These are phyloP conservation scores for Anaspis maculata DNA, from an alignment of 2,888 invertebrate species.

Conservation along the genomic window DNA sequence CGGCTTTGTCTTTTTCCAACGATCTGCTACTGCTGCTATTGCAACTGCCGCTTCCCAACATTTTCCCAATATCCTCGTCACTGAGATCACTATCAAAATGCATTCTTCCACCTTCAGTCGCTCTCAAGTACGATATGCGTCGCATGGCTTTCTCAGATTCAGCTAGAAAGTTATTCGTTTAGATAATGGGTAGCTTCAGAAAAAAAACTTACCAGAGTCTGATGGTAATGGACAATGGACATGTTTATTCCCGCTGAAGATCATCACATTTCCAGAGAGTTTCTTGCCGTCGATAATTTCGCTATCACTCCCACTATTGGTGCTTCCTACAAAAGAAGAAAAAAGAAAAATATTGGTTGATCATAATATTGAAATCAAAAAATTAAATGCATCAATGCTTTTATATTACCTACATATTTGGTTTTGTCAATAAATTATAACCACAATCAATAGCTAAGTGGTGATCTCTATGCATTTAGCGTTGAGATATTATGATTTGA, in stretches of 20 bases:
- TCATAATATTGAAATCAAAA: too few species aligned
- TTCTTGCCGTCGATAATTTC: constrained; percentile 28
- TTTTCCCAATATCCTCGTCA: too few species aligned
- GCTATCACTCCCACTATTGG: constrained; percentile 46
- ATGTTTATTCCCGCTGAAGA: constrained; percentile 71
- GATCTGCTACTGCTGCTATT: constrained; percentile 45
- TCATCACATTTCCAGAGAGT: constrained; percentile 65
- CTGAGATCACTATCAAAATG: constrained; percentile 63
- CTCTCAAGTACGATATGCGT: constrained; percentile 89
- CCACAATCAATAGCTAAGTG: too few species aligned
- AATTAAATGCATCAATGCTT: too few species aligned
- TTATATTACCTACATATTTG: too few species aligned
- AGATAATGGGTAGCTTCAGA: not conserved
- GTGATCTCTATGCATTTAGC: too few species aligned
- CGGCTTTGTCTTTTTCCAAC: constrained; percentile 40
- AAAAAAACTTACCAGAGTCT: constrained; percentile 40
- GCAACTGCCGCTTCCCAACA: constrained; percentile 41
- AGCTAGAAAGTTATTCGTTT: constrained; percentile 39
- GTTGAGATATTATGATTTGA: too few species aligned
- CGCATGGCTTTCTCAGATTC: constrained; percentile 83
- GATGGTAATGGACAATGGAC: constrained; percentile 70
- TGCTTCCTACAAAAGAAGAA: constrained; percentile 23
- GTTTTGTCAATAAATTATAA: too few species aligned
- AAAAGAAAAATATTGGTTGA: too few species aligned
- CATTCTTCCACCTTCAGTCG: constrained; percentile 75